Conservation (phyloP, 2,113 vertebrate species). For the Scatophagus argus region DNA sequence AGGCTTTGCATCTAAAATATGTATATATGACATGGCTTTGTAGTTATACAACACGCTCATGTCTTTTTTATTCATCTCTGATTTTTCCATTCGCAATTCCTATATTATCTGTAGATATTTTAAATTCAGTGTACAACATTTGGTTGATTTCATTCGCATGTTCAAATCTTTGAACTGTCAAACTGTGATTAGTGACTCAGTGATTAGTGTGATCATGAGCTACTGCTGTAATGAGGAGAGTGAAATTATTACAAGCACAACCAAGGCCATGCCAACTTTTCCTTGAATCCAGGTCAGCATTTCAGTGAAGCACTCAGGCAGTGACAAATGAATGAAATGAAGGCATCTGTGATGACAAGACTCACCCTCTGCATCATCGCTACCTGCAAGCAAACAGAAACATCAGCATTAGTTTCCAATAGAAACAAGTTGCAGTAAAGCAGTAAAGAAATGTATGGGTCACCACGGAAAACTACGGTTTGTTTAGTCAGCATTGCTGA, state of each 20-base stretch:
- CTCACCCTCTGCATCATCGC: slow-evolving; percentile 72
- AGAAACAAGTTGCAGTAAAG: not conserved
- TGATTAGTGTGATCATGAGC: not conserved
- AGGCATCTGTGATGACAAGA: slow-evolving; percentile 10
- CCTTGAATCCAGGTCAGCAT: not conserved
- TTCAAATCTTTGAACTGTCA: not conserved
- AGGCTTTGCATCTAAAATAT: no score
- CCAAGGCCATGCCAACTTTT: slow-evolving; percentile 6
- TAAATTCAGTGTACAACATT: not conserved
- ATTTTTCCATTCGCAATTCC: not conserved
- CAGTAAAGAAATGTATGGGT: not conserved
- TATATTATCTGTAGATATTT: not conserved
- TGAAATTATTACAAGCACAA: not conserved
- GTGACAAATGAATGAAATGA: not conserved
- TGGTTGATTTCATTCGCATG: not conserved
- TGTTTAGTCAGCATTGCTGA: not conserved
- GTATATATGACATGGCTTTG: no score
- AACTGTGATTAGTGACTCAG: no score
- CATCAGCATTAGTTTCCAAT: not conserved
- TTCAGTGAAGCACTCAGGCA: slow-evolving; percentile 37
- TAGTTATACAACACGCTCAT: not conserved
- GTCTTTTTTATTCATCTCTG: not conserved
- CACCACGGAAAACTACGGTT: not conserved
- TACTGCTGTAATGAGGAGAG: not conserved
- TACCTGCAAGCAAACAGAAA: slow-evolving; percentile 66